Evolutionary conservation across 2,888 invertebrate species (phyloP).

Genomic region (Heliconius hortense): DNA sequence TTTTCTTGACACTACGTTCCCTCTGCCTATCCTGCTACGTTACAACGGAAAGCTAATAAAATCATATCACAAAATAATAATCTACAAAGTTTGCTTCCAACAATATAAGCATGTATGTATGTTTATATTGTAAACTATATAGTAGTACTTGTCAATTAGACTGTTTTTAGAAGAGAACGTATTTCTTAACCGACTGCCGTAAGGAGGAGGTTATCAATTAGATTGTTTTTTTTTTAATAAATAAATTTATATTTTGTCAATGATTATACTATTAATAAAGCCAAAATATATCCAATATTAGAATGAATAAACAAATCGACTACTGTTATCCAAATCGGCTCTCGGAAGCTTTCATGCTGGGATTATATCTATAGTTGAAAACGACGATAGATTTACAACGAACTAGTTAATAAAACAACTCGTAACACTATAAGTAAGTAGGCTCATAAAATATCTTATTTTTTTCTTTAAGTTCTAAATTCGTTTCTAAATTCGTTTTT

Average conservation of each 20-base stretch:
- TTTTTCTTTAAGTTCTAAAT: not conserved
- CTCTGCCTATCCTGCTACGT: no score
- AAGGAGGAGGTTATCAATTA: no score
- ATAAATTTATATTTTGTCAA: not conserved
- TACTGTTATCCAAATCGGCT: not conserved
- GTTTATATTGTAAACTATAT: no score
- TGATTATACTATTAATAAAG: not conserved
- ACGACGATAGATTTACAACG: conserved; percentile 9
- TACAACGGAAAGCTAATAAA: no score
- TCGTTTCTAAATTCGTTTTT: no score
- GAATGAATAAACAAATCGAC: conserved; percentile 2
- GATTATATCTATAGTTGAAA: conserved; percentile 16
- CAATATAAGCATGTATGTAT: no score
- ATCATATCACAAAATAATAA: no score
- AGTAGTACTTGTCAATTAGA: no score
- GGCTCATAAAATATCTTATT: not conserved
- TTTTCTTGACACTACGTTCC: no score
- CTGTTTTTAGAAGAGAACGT: no score
- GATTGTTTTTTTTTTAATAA: not conserved
- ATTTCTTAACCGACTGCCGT: no score
- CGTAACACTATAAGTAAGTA: not conserved
- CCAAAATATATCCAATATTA: not conserved
- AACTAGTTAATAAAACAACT: conserved; percentile 13
- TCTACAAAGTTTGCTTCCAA: no score
- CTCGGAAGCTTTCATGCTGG: conserved; percentile 18